Conservation (phyloP, 2,113 vertebrate genomes). For the Platycercus adscitus region DNA sequence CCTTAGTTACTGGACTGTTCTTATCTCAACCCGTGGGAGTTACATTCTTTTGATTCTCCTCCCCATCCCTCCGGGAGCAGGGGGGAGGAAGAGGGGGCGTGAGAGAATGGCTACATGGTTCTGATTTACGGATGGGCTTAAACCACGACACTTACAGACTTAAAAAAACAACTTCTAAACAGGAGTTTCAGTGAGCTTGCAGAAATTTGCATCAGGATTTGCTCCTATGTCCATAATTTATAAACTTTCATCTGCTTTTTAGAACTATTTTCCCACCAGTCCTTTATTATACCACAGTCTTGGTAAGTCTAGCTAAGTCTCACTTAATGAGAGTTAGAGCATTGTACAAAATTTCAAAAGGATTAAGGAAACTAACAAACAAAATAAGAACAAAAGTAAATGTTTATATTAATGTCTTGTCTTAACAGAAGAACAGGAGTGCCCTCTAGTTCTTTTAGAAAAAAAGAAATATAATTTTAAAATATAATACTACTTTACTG, state of each 20-base stretch:
- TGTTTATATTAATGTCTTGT: neutral
- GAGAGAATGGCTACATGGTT: too few species aligned
- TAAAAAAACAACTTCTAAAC: neutral
- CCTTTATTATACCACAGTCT: neutral
- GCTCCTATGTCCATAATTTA: neutral
- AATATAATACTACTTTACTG: neutral
- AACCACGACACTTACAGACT: neutral
- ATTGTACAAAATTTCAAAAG: neutral
- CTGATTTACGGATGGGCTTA: too few species aligned
- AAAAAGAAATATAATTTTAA: neutral
- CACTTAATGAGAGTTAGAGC: neutral
- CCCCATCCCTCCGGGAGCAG: too few species aligned
- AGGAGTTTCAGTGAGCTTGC: neutral
- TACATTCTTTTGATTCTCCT: too few species aligned
- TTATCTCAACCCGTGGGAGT: too few species aligned
- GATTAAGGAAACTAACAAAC: neutral
- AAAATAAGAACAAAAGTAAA: neutral
- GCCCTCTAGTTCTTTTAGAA: neutral
- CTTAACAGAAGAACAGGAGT: neutral
- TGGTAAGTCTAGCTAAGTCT: neutral
- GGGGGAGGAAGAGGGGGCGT: too few species aligned
- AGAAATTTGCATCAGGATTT: neutral
- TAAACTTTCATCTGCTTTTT: neutral
- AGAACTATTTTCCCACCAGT: neutral
- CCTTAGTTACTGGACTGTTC: too few species aligned